These are phyloP conservation scores for Chaetodon trifascialis DNA, from an alignment of 2,113 vertebrate genomes.

Conservation along the genomic window DNA sequence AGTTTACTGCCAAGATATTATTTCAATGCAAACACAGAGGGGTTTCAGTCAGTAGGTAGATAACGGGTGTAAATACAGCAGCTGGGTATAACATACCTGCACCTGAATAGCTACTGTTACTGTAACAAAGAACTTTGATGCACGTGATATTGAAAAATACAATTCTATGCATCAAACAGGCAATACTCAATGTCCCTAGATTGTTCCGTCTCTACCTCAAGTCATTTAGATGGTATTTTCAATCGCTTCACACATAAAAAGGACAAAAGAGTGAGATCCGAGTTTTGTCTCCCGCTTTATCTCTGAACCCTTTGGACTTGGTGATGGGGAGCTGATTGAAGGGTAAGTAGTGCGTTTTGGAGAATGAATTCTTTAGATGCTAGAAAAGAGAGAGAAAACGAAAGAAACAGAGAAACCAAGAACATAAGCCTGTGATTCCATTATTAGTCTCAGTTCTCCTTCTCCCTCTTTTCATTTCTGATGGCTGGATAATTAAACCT, in stretches of 20 bases:
- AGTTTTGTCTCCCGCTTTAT: conserved; percentile 76
- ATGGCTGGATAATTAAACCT: conserved; percentile 87
- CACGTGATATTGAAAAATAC: conserved; percentile 39
- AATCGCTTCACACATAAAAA: conserved; percentile 75
- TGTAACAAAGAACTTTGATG: conserved; percentile 41
- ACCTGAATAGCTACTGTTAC: conserved; percentile 29
- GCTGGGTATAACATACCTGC: conserved; percentile 12
- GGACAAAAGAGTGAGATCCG: conserved; percentile 73
- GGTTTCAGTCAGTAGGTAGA: background rate
- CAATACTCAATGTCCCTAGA: conserved; percentile 65
- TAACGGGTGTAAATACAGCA: conserved; percentile 13
- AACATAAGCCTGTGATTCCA: conserved; percentile 79
- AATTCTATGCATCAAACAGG: conserved; percentile 53
- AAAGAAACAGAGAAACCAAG: conserved; percentile 66
- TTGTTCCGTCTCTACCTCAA: conserved; percentile 71
- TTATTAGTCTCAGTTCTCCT: conserved; percentile 79
- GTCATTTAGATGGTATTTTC: conserved; percentile 75
- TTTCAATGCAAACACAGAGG: background rate
- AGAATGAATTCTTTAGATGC: conserved; percentile 83
- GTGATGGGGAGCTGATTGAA: conserved; percentile 82
- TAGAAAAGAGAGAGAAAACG: conserved; percentile 59
- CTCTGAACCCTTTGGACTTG: conserved; percentile 80
- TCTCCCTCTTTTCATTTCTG: conserved; percentile 81
- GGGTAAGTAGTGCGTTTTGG: conserved; percentile 83
- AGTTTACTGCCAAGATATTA: background rate